A percentile compares a stretch with the other conserved stretches of the same genome.
Evolutionary conservation across 2,888 invertebrate genomes (phyloP).

Genomic region (Pherbina coryleti): DNA sequence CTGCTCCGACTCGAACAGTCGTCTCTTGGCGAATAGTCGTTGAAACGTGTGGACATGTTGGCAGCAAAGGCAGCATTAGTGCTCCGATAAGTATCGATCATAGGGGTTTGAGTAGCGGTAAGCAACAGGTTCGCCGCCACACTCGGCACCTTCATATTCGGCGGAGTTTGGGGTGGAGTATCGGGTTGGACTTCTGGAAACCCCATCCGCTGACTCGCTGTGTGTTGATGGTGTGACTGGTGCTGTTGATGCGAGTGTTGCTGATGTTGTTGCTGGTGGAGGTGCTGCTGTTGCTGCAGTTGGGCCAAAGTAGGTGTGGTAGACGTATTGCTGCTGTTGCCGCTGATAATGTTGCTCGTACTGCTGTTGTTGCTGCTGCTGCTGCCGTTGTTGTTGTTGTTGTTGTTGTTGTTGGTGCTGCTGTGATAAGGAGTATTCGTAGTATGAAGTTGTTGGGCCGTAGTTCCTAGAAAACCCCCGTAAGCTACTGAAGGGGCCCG

Average conservation of each 20-base stretch:
- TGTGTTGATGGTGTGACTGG: constrained; percentile 58
- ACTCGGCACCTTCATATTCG: constrained; percentile 91
- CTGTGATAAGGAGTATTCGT: constrained; percentile 63
- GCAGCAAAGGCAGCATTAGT: constrained; percentile 53
- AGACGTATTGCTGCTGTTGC: constrained; percentile 59
- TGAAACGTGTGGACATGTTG: constrained; percentile 52
- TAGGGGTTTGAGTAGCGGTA: constrained; percentile 74
- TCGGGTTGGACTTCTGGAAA: constrained; percentile 89
- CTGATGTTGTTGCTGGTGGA: constrained; percentile 53
- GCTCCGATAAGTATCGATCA: constrained; percentile 71
- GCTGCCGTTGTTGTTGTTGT: constrained; percentile 46
- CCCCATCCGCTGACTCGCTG: constrained; percentile 73
- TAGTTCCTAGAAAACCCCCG: constrained; percentile 77
- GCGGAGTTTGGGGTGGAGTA: constrained; percentile 94
- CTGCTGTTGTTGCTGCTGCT: no score
- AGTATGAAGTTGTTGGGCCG: constrained; percentile 67
- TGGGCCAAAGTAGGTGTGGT: constrained; percentile 53
- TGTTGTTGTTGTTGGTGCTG: constrained; percentile 53
- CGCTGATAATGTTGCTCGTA: constrained; percentile 57
- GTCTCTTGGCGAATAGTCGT: constrained; percentile 62
- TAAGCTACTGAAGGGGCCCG: constrained; percentile 71
- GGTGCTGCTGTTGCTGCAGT: constrained; percentile 48
- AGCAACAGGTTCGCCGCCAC: constrained; percentile 81
- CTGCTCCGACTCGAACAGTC: constrained; percentile 58
- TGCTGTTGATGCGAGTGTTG: constrained; percentile 58